Percentiles rank a stretch among this genome's conserved stretches.
phyloP scores from a whole-genome alignment of 2,888 invertebrate genomes.

The Synergus umbraculus region DNA sequence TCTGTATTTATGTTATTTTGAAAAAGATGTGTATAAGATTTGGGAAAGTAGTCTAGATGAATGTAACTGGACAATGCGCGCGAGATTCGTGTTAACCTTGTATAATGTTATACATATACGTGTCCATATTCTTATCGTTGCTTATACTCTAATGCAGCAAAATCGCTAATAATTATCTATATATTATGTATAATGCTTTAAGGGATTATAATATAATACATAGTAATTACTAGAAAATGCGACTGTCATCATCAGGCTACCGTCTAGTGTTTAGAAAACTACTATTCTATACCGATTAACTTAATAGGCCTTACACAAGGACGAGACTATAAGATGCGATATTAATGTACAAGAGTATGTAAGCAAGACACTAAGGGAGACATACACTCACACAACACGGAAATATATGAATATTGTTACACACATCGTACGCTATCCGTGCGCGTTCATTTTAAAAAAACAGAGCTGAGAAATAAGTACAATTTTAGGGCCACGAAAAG shows the following conservation, averaged over 20 bases:
- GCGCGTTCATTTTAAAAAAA: constrained; percentile 4
- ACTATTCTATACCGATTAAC: constrained; percentile 48
- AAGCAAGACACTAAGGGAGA: constrained; percentile 16
- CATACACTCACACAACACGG: constrained; percentile 13
- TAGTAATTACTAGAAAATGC: constrained; percentile 60
- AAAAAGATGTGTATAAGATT: background rate
- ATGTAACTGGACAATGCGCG: constrained; percentile 1
- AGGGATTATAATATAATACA: constrained; percentile 61
- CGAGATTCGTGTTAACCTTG: constrained; percentile 8
- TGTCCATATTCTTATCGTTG: constrained; percentile 30
- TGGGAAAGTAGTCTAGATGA: background rate
- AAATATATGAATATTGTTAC: background rate
- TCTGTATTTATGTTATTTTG: background rate
- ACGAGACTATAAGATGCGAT: constrained; percentile 17
- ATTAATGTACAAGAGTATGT: constrained; percentile 30
- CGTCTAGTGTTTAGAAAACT: constrained; percentile 51
- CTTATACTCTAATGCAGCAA: constrained; percentile 9
- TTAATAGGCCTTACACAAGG: constrained; percentile 24
- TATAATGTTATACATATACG: constrained; percentile 28
- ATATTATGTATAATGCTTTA: constrained; percentile 59
- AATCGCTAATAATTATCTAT: constrained; percentile 58
- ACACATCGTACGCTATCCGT: constrained; percentile 27
- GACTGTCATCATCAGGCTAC: constrained; percentile 58
- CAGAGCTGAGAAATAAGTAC: constrained; percentile 3
- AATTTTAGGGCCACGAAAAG: constrained; percentile 8